Evolutionary conservation across 2,113 vertebrate genomes (phyloP).

Genomic region (Fregetta grallaria): DNA sequence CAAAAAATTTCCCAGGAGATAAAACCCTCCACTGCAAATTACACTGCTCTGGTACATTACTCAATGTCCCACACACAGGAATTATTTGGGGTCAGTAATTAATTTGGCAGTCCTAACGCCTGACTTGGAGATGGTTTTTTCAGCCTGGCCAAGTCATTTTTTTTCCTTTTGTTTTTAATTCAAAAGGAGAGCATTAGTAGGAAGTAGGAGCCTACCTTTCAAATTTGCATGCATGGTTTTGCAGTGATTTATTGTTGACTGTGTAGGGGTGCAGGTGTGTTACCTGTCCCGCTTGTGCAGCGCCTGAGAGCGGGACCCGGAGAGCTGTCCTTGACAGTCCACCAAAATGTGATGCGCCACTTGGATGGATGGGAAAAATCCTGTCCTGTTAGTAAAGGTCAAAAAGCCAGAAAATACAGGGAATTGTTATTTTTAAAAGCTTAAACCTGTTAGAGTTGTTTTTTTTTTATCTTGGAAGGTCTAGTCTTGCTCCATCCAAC

Average conservation of each 20-base stretch:
- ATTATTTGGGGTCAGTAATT: not conserved
- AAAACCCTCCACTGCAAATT: not conserved
- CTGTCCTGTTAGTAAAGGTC: not conserved
- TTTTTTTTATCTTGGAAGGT: not conserved
- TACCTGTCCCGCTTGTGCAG: not conserved
- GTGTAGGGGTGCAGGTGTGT: not conserved
- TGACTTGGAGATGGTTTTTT: not conserved
- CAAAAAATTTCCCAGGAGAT: not conserved
- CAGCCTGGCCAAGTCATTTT: not conserved
- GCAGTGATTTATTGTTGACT: not conserved
- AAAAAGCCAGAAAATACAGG: not conserved
- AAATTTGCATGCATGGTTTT: not conserved
- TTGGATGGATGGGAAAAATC: not conserved
- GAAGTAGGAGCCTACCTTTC: not conserved
- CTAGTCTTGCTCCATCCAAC: not conserved
- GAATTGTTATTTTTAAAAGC: not conserved
- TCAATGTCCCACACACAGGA: not conserved
- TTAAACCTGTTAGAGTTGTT: not conserved
- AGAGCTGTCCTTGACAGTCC: not conserved
- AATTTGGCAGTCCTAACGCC: not conserved
- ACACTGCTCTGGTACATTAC: not conserved
- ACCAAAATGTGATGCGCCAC: not conserved
- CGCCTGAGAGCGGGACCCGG: fast-evolving
- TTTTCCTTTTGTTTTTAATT: not conserved
- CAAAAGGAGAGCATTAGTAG: not conserved